Base-by-base conservation (phyloP, 2,888 invertebrate species). In the Phymatocera aterrima region DNA sequence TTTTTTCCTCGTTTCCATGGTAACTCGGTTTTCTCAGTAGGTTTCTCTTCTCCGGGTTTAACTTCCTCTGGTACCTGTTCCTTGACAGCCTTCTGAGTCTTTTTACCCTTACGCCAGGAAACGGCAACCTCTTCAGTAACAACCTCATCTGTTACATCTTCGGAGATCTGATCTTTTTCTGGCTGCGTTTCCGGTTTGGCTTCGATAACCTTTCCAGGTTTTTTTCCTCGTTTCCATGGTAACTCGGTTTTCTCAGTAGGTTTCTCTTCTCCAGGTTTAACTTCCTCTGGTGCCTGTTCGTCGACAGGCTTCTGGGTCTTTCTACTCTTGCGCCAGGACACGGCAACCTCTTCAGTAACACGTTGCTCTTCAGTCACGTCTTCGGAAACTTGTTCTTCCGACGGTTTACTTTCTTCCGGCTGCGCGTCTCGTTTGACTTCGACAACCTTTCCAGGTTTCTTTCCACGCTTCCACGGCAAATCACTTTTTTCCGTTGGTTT, bases 391-490 rank as follows among this genome's bases (percentile, higher is more conserved):
- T 12, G 79, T 18, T 82, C 78, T 3, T 83, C 60, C 3, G 83
- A 81, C 40, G 77, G 64, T n/a, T 65, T 65, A 54, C 18, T 81
- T 78, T 65, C 61, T 40, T 40, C 40, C 37, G 60, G 77, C 8
- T 54, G 4, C 60, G 21, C 31, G 51, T 61, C 78, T 15, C 57
- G 43, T 12, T 31, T 28, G 34, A 54, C 60, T 60, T 80, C 31
- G 75, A 93, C 92, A 81, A 93, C 92, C 70, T 93, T 92, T 81
- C 81, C 18, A 77, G 80, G 79, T 81, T 83, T 85, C 78, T 34
- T 24, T 46, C 46, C 24, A 65, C 64, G 64, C 4, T 3, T 15
- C 64, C 64, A 37, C 34, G 64, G 64, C 18, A 86, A 51, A 18
- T 84, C 81, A 6, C 84, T 68, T 18, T 81, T 85, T 79, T 87